A percentile compares a stretch with the other conserved stretches of the same genome.
Conservation (phyloP, 2,113 vertebrate species). For the Gobiocypris rarus region DNA sequence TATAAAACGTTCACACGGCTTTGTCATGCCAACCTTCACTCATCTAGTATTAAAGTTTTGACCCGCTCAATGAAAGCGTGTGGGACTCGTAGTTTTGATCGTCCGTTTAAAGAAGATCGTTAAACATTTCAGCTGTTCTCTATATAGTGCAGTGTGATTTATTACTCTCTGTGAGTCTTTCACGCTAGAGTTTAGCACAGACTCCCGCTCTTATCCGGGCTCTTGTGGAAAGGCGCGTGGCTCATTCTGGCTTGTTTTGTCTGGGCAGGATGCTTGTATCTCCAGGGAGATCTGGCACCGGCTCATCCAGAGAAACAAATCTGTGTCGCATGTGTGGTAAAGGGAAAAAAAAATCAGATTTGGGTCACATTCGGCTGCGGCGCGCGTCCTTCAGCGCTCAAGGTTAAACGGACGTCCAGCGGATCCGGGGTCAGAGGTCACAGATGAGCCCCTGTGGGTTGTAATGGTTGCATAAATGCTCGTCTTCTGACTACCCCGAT, state of each 20-base stretch:
- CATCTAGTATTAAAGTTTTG: too few relatives aligned
- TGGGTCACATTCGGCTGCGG: constrained; percentile 4
- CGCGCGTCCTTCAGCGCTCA: background rate
- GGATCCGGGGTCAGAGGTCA: constrained; percentile 28
- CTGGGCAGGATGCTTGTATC: background rate
- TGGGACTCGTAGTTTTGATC: too few relatives aligned
- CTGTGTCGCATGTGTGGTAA: background rate
- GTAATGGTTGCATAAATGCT: constrained; percentile 40
- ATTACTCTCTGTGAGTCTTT: too few relatives aligned
- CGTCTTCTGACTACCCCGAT: constrained; percentile 1
- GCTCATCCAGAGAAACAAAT: background rate
- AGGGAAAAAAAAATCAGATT: background rate
- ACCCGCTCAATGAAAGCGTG: too few relatives aligned
- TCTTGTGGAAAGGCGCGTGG: too few relatives aligned
- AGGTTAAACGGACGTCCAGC: constrained; percentile 30
- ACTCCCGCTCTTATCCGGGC: too few relatives aligned
- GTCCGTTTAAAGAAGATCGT: too few relatives aligned
- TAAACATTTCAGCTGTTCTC: too few relatives aligned
- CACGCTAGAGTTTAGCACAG: too few relatives aligned
- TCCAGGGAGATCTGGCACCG: background rate
- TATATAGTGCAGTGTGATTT: too few relatives aligned
- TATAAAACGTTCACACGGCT: too few relatives aligned
- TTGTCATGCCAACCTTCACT: too few relatives aligned
- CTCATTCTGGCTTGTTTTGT: background rate
- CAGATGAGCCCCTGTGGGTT: constrained; percentile 13